phyloP scores from a whole-genome alignment of 2,797 vertebrate species.

The Silurus lanzhouensis region DNA sequence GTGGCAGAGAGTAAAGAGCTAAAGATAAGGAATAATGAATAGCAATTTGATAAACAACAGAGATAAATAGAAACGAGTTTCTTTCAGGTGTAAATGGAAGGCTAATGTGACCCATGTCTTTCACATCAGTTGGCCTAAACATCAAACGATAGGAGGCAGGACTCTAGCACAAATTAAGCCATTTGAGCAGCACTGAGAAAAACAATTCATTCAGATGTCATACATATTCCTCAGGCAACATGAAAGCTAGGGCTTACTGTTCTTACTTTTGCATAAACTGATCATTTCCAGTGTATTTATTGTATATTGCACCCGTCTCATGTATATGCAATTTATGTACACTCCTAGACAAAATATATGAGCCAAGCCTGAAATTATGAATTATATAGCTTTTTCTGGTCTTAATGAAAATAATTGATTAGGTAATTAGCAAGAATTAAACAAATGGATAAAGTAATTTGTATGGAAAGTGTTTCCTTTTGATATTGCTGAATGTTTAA shows the following conservation, averaged over 20 bases:
- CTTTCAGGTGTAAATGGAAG: constrained; percentile 75
- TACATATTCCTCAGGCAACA: constrained; percentile 60
- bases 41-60: constrained; percentile 60
- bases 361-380: too few species aligned
- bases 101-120: constrained; percentile 56
- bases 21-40: constrained; percentile 46
- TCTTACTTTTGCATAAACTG: constrained; percentile 5
- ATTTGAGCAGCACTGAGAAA: constrained; percentile 66
- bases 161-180: constrained; percentile 66
- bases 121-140: constrained; percentile 61
- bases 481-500: too few species aligned
- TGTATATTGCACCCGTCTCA: not conserved
- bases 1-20: constrained; percentile 41
- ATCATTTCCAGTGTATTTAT: not conserved
- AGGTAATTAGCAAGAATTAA: too few species aligned
- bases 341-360: too few species aligned
- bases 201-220: constrained; percentile 62
- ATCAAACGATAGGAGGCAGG: constrained; percentile 68
- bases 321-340: constrained; percentile 7
- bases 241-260: constrained; percentile 47
- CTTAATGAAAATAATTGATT: too few species aligned
- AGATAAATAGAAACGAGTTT: constrained; percentile 31
- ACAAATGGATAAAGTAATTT: too few species aligned
- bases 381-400: too few species aligned
- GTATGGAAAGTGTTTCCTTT: too few species aligned